These are phyloP conservation scores for Taeniopygia guttata DNA, from an alignment of 2,797 vertebrate species.

Conservation along the genomic window DNA sequence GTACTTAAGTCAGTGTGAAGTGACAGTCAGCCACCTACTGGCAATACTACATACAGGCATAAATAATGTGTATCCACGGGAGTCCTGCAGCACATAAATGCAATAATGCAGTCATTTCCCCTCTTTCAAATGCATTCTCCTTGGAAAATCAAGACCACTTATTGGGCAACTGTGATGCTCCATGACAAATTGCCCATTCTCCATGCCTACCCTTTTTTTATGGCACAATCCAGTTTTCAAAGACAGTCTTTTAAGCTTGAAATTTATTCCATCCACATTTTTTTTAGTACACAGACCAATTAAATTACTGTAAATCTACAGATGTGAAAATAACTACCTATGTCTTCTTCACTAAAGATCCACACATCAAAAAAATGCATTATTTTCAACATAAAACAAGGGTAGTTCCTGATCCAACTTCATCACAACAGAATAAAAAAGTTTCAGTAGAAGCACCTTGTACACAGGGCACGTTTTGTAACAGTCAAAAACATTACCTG, in stretches of 20 bases:
- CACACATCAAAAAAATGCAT: neutral
- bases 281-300: neutral
- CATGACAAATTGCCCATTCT: neutral
- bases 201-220: neutral
- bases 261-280: neutral
- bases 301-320: conserved; percentile 15
- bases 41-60: conserved; percentile 52
- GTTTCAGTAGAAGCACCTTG: neutral
- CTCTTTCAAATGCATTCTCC: neutral
- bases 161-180: neutral
- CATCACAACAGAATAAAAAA: neutral
- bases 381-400: neutral
- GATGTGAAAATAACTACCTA: neutral
- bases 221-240: neutral
- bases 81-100: conserved; percentile 8
- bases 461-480: neutral
- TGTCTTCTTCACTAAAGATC: neutral
- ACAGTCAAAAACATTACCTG: neutral
- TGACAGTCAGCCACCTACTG: conserved; percentile 47
- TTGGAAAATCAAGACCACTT: neutral
- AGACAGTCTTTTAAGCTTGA: neutral
- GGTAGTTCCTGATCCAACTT: neutral
- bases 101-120: neutral
- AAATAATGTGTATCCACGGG: conserved; percentile 52
- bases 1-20: conserved; percentile 52